Evolutionary conservation across 1,140 invertebrate genomes (phyloP).

Genomic region (Ceratina australensis): DNA sequence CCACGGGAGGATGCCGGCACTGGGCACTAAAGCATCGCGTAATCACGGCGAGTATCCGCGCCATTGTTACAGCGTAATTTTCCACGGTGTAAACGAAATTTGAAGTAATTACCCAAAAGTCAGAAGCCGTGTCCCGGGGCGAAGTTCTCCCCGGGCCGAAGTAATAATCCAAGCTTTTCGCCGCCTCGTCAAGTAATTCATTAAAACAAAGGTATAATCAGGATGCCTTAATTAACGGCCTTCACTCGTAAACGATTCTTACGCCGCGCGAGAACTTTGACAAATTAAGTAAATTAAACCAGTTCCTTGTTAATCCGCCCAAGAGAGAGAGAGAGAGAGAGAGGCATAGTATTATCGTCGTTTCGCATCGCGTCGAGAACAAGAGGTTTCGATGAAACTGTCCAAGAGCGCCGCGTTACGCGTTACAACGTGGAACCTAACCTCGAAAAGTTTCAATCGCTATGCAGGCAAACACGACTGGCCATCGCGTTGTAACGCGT

Average conservation of each 20-base stretch:
- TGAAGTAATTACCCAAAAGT: slow-evolving; percentile 31
- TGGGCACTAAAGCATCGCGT: too few species aligned
- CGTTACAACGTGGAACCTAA: too few species aligned
- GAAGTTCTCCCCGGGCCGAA: not conserved
- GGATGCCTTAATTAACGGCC: slow-evolving; percentile 22
- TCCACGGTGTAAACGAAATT: slow-evolving; percentile 11
- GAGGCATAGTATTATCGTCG: too few species aligned
- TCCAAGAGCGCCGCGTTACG: too few species aligned
- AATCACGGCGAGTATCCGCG: too few species aligned
- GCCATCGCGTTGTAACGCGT: too few species aligned
- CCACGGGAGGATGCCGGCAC: too few species aligned
- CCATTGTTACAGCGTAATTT: not conserved
- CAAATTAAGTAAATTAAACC: slow-evolving; percentile 2
- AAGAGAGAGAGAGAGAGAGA: too few species aligned
- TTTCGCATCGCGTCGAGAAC: not conserved
- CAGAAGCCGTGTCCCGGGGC: not conserved
- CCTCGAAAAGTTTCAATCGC: too few species aligned
- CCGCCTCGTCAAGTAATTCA: slow-evolving; percentile 8
- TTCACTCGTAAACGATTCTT: not conserved
- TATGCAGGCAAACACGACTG: too few species aligned
- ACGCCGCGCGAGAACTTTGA: not conserved
- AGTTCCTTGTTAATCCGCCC: not conserved
- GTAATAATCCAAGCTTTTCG: slow-evolving; percentile 24
- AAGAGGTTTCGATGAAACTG: too few species aligned
- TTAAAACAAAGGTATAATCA: slow-evolving; percentile 29